Evolutionary conservation across 1,140 invertebrate genomes (phyloP).

Genomic region (Drosophila oshimai): DNA sequence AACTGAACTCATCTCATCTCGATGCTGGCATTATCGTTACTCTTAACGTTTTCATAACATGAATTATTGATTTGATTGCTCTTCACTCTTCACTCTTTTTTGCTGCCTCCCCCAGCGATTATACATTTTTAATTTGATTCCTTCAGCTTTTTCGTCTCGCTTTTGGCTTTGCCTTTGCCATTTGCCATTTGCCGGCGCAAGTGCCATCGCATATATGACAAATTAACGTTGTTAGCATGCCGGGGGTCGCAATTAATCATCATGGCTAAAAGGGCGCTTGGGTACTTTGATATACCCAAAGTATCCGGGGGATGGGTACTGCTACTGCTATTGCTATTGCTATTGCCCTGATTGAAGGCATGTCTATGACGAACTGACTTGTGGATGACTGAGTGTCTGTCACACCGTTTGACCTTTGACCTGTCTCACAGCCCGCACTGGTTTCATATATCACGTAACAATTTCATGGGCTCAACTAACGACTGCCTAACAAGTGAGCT

Average conservation of each 20-base stretch:
- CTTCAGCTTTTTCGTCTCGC: slow-evolving; percentile 42
- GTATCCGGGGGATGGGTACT: no score
- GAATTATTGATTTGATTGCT: slow-evolving; percentile 80
- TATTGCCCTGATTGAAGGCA: slow-evolving; percentile 55
- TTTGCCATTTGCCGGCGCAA: slow-evolving; percentile 30
- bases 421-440: not conserved
- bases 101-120: slow-evolving; percentile 50
- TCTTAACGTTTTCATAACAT: slow-evolving; percentile 67
- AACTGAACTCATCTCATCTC: slow-evolving; percentile 22
- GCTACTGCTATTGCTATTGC: no score
- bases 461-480: not conserved
- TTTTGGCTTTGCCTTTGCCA: not conserved
- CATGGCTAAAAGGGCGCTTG: not conserved
- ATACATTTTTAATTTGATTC: slow-evolving; percentile 81
- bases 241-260: slow-evolving; percentile 71
- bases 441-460: not conserved
- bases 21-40: slow-evolving; percentile 52
- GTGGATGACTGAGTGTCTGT: slow-evolving; percentile 16
- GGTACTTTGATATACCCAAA: no score
- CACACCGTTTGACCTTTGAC: slow-evolving; percentile 25
- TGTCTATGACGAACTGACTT: slow-evolving; percentile 27
- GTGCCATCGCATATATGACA: slow-evolving; percentile 67
- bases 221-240: slow-evolving; percentile 77
- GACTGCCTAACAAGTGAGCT: no score
- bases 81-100: slow-evolving; percentile 2